A percentile compares a stretch with the other conserved stretches of the same genome.
phyloP scores from a whole-genome alignment of 2,113 vertebrate genomes.

The Salminus brasiliensis region DNA sequence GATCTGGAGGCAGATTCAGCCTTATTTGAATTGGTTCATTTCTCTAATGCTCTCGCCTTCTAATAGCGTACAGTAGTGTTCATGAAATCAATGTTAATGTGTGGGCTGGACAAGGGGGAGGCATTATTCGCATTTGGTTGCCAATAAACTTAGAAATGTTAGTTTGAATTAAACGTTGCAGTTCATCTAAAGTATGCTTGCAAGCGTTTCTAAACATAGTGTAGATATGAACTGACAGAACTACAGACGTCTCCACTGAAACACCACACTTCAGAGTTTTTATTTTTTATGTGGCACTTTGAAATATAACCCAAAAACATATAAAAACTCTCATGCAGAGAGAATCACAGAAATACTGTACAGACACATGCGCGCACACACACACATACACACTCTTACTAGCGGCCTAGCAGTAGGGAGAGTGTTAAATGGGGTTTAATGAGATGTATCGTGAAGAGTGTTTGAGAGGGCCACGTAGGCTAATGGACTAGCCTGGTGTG shows the following conservation, averaged over 20 bases:
- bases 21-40: slow-evolving; percentile 46
- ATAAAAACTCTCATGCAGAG: not conserved
- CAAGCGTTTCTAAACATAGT: not conserved
- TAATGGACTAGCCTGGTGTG: slow-evolving; percentile 50
- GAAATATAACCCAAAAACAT: not conserved
- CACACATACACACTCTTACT: slow-evolving; percentile 14
- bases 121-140: not conserved
- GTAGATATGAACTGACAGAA: too few relatives aligned
- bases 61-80: slow-evolving; percentile 30
- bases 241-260: too few relatives aligned
- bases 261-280: too few relatives aligned
- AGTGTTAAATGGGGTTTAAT: slow-evolving; percentile 51
- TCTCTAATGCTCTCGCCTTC: slow-evolving; percentile 46
- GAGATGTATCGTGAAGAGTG: slow-evolving; percentile 37
- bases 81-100: slow-evolving; percentile 40
- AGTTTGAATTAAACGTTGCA: not conserved
- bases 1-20: slow-evolving; percentile 14
- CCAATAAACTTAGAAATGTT: not conserved
- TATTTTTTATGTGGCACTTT: not conserved
- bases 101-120: slow-evolving; percentile 20
- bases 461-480: slow-evolving; percentile 29
- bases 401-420: slow-evolving; percentile 30
- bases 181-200: not conserved
- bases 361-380: slow-evolving; percentile 17
- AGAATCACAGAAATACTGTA: not conserved